Evolutionary conservation across 2,797 vertebrate genomes (phyloP), one percentile per base, ranked within the genome.

Genomic region (Sebastes trivittatus): DNA sequence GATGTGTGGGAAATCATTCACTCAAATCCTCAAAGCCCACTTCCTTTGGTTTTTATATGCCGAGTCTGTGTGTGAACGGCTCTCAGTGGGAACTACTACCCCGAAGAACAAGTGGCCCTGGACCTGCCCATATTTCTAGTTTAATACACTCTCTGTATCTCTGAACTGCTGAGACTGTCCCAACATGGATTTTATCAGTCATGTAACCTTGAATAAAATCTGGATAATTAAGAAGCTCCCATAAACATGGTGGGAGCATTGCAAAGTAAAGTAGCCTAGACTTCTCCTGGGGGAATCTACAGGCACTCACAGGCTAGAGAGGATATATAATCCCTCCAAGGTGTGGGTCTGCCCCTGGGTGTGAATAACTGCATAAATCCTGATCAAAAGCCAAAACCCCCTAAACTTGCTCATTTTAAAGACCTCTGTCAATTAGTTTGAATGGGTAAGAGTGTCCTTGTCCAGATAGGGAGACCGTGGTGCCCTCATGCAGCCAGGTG

Each of bases 261-360:
- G 25, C 30, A 61, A 56, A 69, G 29, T 16, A 63, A 27, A 16
- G 7, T 3, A 27, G 4, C 11, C 4, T 11, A 18, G 25, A 32
- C 49, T 58, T 60, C 30, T 69, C 61, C 54, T 61, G 8, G 27
- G 27, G 42, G 32, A 14, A 38, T 54, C 46, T 46, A 46, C 6
- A n/a, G 55, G 23, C 59, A 38, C 29, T 67, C 14, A 49, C 32
- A 61, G 14, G 23, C 34, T 72, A 20, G 16, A 71, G 18, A 36
- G 14, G 22, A 77, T 66, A 63, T 72, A 22, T 38, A 79, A 75
- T 66, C 75, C 6, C 70, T 62, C n/a, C 75, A 71, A 73, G 38
- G 42, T 81, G 64, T 54, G 32, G 13, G n/a, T 46, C 54, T 30
- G 14, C 55, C 11, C 20, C 11, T 30, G 7, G n/a, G 32, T 27